Evolutionary conservation across 1,140 invertebrate genomes (phyloP), one percentile per base, ranked within the genome.

Genomic region (Zaprionus inermis): DNA sequence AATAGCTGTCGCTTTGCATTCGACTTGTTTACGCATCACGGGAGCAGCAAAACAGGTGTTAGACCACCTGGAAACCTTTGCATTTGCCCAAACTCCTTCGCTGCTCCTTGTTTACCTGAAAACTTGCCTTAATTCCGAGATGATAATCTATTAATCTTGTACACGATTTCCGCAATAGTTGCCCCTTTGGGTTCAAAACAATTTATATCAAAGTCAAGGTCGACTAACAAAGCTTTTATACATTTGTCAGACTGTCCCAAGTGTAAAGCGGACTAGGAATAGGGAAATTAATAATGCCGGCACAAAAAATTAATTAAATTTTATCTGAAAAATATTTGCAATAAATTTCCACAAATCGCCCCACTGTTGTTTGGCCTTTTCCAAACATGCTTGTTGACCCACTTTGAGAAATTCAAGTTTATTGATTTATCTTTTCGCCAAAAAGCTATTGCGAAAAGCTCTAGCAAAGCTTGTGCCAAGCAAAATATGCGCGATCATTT

Each of bases 1-100:
- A 59, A 38, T 72, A 55, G 36, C 60, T 71, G 83, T 88, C 83
- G 88, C 67, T 89, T 88, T 72, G 60, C 84, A 89, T 88, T 80
- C 64, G 49, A 30, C 79, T 88, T 88, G 83, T 88, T 88, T 88
- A 89, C 83, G 77, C 67, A 63, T 69, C 75, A 72, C 24, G 36
- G 64, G 44, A 67, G 44, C 58, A 46, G 60, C 55, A 41, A 56
- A 79, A 86, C 0, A 83, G 83, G 79, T 88, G 65, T 76, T 44
- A 22, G 54, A 73, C 75, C 66, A 18, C 7, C 24, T 28, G 3
- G 24, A 28, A 28, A n/a, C n/a, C n/a, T n/a, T 28, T 5, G 5
- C 24, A 28, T 5, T 28, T 5, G 3, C 22, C 24, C 24, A 30
- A 57, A 51, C 41, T 34, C 30, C 36, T 67, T 57, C 36, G 44